phyloP scores from a whole-genome alignment of 2,888 invertebrate genomes.

The Eledona agricola region DNA sequence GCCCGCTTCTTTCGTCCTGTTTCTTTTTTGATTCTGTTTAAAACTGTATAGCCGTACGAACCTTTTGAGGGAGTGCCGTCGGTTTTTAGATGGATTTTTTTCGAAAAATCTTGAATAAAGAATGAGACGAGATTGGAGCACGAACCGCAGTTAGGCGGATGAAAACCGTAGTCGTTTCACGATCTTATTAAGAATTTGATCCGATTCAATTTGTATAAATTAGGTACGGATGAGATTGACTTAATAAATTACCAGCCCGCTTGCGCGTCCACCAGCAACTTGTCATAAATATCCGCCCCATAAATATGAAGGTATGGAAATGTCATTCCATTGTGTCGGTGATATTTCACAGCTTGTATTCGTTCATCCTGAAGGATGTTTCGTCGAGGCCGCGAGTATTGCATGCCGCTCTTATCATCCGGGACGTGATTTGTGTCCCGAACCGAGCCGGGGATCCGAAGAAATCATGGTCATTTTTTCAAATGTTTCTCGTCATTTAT shows the following conservation, averaged over 20 bases:
- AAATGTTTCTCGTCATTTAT: background rate
- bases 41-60: slow-evolving; percentile 1
- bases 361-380: slow-evolving; percentile 23
- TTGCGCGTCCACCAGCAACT: slow-evolving; percentile 7
- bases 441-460: no score
- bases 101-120: slow-evolving; percentile 22
- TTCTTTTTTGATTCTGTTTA: slow-evolving; percentile 9
- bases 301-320: slow-evolving; percentile 30
- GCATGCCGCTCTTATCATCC: slow-evolving; percentile 22
- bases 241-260: slow-evolving; percentile 11
- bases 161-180: slow-evolving; percentile 20
- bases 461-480: slow-evolving; percentile 1
- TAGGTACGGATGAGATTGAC: no score
- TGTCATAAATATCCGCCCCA: slow-evolving; percentile 28
- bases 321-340: slow-evolving; percentile 26
- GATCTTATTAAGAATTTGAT: slow-evolving; percentile 22
- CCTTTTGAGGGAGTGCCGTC: background rate
- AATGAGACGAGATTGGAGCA: slow-evolving; percentile 26
- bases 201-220: slow-evolving; percentile 8
- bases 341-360: slow-evolving; percentile 27
- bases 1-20: slow-evolving; percentile 3
- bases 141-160: slow-evolving; percentile 21
- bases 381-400: slow-evolving; percentile 2
- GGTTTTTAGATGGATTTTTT: slow-evolving; percentile 12
- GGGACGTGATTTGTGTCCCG: slow-evolving; percentile 25